Evolutionary conservation across 2,797 vertebrate genomes (phyloP).

Genomic region (Anguilla obscura): DNA sequence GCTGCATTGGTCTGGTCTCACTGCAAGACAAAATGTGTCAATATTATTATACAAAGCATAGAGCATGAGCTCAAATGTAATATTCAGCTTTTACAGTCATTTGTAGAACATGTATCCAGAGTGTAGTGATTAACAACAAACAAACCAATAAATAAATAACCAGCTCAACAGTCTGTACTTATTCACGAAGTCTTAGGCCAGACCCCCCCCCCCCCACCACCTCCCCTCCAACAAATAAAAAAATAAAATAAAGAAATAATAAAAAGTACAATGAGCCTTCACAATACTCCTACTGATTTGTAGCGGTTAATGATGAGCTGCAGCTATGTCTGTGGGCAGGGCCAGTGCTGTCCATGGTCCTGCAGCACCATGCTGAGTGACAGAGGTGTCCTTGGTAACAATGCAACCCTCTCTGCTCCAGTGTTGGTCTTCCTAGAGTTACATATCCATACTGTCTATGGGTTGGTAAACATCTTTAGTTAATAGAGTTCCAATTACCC

Average conservation of each 20-base stretch:
- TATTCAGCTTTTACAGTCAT: background rate
- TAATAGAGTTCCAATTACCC: background rate
- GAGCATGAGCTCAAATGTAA: background rate
- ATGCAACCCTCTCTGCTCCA: background rate
- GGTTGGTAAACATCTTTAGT: background rate
- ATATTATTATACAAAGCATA: constrained; percentile 7
- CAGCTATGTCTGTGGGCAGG: background rate
- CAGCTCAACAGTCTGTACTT: too few relatives aligned
- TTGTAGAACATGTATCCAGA: background rate
- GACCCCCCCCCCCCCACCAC: too few relatives aligned
- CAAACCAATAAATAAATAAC: too few relatives aligned
- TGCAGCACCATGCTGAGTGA: constrained; percentile 11
- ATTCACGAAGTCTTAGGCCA: too few relatives aligned
- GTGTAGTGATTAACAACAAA: too few relatives aligned
- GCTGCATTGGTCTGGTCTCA: constrained; percentile 70
- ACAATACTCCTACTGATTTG: background rate
- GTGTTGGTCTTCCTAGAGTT: background rate
- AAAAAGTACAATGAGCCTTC: background rate
- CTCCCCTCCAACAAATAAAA: too few relatives aligned
- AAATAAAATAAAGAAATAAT: too few relatives aligned
- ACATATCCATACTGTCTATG: background rate
- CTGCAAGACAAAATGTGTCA: constrained; percentile 56
- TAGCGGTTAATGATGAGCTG: background rate
- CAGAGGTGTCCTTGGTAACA: background rate
- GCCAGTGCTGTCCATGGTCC: constrained; percentile 21